Conservation (phyloP, 1,140 invertebrate genomes). For the Limonius californicus region DNA sequence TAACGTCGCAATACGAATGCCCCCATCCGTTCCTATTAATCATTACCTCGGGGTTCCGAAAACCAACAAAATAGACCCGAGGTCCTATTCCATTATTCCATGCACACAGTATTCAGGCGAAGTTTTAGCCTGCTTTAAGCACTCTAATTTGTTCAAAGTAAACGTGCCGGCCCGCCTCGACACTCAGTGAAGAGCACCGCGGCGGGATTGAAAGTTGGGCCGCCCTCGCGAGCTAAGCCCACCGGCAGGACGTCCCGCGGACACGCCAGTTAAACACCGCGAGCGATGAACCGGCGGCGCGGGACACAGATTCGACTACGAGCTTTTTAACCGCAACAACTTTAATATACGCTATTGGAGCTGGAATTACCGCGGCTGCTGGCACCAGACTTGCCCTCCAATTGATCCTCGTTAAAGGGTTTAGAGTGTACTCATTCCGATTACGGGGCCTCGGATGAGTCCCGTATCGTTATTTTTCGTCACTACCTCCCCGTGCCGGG, state of each 20-base stretch:
- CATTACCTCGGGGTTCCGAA: constrained; percentile 76
- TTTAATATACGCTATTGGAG: constrained; percentile 80
- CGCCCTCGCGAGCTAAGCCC: constrained; percentile 19
- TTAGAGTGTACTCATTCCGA: constrained; percentile 88
- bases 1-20: constrained; percentile 72
- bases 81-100: constrained; percentile 76
- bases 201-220: constrained; percentile 26
- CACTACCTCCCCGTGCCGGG: constrained; percentile 74
- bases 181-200: constrained; percentile 52
- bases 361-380: constrained; percentile 71
- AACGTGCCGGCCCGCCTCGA: constrained; percentile 62
- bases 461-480: constrained; percentile 84
- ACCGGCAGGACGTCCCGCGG: constrained; percentile 29
- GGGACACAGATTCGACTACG: constrained; percentile 65
- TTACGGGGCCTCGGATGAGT: constrained; percentile 61
- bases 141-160: constrained; percentile 83
- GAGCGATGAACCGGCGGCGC: constrained; percentile 53
- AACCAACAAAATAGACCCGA: constrained; percentile 65
- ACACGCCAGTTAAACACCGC: constrained; percentile 30
- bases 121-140: constrained; percentile 69
- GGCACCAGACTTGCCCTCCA: constrained; percentile 90
- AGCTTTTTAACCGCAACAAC: constrained; percentile 77
- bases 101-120: constrained; percentile 71
- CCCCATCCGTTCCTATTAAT: constrained; percentile 72
- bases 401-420: constrained; percentile 74